Evolutionary conservation across 2,113 vertebrate genomes (phyloP), one percentile per base, ranked within the genome.

Genomic region (Ancistrus triradiatus): DNA sequence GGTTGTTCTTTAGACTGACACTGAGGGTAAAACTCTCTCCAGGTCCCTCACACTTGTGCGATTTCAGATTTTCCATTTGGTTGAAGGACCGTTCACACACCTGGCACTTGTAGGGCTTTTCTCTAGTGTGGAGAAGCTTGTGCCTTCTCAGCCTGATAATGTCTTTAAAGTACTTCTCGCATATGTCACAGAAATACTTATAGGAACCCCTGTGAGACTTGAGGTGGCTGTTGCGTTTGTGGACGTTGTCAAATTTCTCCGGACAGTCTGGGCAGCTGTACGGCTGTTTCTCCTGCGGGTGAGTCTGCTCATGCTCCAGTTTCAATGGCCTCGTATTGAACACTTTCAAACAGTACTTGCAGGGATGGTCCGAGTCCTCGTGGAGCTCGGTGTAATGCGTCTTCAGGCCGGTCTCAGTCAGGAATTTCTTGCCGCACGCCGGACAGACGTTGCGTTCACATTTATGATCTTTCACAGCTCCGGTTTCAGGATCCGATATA

Each of bases 11-110:
- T 8, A 43, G 56, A 22, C 55, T 59, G 25, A 50, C n/a, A 4
- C 60, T 68, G 56, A 59, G 47, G 27, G 11, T 53, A 17, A 64
- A 64, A 56, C 53, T n/a, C 18, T 64, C 49, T 44, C 60, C 60
- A 5, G 47, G 51, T 1, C 18, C 14, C 7, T 50, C 47, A 27
- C 62, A 47, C 62, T 27, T 53, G 22, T 62, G 62, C 1, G 38
- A 31, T 7, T 15, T 43, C 3, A 65, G 62, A 35, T 65, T 65
- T 11, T 44, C 27, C 7, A 46, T 55, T 1, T 27, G 62, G 51
- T 44, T 65, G n/a, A 47, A 65, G 62, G 62, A 65, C 9, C 62
- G 50, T 1, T 46, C 50, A n/a, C 62, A 56, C 8, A 46, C 50
- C 10, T 65, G 51, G 19, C 50, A 46, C 15, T 25, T 56, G 42